phyloP scores from a whole-genome alignment of 2,113 vertebrate species.

The Camelus bactrianus region DNA sequence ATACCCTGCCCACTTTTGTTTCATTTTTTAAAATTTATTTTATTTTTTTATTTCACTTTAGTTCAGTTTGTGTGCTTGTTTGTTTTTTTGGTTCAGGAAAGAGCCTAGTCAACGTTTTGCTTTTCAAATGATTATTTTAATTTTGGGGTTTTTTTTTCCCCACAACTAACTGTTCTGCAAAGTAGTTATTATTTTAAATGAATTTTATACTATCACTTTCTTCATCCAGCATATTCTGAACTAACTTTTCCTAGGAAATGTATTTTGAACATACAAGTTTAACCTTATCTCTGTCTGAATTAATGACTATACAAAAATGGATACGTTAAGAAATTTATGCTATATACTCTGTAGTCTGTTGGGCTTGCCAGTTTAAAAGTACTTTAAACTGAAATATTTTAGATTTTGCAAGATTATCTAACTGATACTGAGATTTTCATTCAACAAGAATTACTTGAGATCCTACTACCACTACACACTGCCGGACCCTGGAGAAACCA shows the following conservation, averaged over 20 bases:
- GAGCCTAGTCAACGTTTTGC: not conserved
- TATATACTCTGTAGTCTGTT: not conserved
- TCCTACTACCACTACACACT: not conserved
- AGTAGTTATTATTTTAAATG: not conserved
- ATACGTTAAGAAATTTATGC: conserved; percentile 8
- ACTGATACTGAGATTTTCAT: not conserved
- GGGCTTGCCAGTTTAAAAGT: not conserved
- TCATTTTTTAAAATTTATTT: too few relatives aligned
- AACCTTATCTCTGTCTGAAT: not conserved
- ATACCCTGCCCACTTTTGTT: too few relatives aligned
- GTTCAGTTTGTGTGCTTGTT: not conserved
- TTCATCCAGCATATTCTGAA: not conserved
- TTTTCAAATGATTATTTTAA: conserved; percentile 23
- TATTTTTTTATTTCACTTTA: not conserved
- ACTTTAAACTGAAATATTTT: not conserved
- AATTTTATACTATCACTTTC: not conserved
- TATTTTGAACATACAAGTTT: conserved; percentile 1
- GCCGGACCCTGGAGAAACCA: not conserved
- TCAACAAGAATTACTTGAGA: not conserved
- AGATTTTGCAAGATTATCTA: conserved; percentile 26
- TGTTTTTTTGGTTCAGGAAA: not conserved
- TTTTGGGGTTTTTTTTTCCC: not conserved
- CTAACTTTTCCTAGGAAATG: not conserved
- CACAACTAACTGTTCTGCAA: not conserved
- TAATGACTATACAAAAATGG: conserved; percentile 9